These are phyloP conservation scores for Glyphotaelius pellucidus DNA, from an alignment of 2,888 invertebrate species.

Conservation along the genomic window DNA sequence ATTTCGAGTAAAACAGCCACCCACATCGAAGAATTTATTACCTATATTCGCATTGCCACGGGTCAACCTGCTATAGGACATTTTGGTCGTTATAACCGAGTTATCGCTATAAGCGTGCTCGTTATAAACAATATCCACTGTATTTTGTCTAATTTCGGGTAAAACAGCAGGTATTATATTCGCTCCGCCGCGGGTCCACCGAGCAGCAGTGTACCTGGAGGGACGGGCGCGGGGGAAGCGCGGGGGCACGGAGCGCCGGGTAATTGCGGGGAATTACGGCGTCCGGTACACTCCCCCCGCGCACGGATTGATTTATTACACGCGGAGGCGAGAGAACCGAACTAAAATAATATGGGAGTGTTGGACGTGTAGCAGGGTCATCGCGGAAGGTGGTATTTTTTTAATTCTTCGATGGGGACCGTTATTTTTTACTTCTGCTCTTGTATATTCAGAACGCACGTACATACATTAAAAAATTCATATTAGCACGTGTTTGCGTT, in stretches of 20 bases:
- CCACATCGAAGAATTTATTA: too few species aligned
- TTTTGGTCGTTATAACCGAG: too few species aligned
- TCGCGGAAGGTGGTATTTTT: neutral
- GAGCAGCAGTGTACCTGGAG: neutral
- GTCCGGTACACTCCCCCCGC: slow-evolving; percentile 12
- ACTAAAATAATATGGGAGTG: neutral
- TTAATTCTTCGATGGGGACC: neutral
- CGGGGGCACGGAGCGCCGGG: slow-evolving; percentile 20
- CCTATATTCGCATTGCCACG: too few species aligned
- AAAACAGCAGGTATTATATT: neutral
- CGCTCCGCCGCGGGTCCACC: neutral
- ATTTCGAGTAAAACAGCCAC: too few species aligned
- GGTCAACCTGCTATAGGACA: too few species aligned
- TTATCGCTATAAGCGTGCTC: neutral
- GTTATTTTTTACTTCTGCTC: neutral
- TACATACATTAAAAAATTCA: too few species aligned
- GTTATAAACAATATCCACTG: neutral
- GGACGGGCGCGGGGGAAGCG: neutral
- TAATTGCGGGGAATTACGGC: slow-evolving; percentile 35
- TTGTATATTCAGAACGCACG: too few species aligned
- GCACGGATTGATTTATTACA: slow-evolving; percentile 24
- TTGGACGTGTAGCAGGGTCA: slow-evolving; percentile 6
- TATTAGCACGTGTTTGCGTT: too few species aligned
- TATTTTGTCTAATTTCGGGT: neutral
- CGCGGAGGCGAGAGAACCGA: slow-evolving; percentile 29